Evolutionary conservation across 2,888 invertebrate species (phyloP).

Genomic region (Adela reaumurella): DNA sequence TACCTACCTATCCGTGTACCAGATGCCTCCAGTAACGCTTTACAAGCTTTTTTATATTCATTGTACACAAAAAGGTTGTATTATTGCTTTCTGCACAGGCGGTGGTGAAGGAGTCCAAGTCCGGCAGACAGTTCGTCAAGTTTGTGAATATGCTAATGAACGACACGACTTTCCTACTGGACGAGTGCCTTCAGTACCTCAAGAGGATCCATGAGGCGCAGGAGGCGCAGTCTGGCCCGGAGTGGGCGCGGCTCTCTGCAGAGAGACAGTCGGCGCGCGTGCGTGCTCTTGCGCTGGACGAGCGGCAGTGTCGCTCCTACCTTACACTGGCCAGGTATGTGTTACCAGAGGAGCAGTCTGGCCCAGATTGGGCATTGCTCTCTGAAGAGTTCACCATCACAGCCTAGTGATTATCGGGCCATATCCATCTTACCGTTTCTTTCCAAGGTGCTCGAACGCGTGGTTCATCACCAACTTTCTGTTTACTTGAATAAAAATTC

Average conservation of each 20-base stretch:
- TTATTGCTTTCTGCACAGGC: conserved; percentile 55
- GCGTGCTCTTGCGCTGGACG: conserved; percentile 77
- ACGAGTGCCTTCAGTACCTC: conserved; percentile 76
- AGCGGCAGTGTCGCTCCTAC: conserved; percentile 85
- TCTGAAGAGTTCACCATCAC: too few species aligned
- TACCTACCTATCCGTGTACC: too few species aligned
- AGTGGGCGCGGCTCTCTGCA: conserved; percentile 63
- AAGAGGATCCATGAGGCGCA: conserved; percentile 87
- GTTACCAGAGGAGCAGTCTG: too few species aligned
- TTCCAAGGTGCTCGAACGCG: too few species aligned
- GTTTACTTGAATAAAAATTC: too few species aligned
- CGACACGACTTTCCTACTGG: conserved; percentile 93
- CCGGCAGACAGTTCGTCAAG: conserved; percentile 90
- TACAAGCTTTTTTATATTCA: too few species aligned
- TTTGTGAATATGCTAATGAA: conserved; percentile 99
- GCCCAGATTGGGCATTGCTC: too few species aligned
- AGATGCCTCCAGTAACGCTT: too few species aligned
- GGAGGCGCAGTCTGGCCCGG: conserved; percentile 68
- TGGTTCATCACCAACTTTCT: too few species aligned
- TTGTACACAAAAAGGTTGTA: too few species aligned
- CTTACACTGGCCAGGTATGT: conserved; percentile 70
- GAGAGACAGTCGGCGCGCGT: conserved; percentile 71
- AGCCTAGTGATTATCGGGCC: too few species aligned
- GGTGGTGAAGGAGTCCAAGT: conserved; percentile 87
- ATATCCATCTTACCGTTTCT: too few species aligned